Evolutionary conservation across 2,888 invertebrate genomes (phyloP), one percentile per base, ranked within the genome.

Genomic region (Pomacea canaliculata): DNA sequence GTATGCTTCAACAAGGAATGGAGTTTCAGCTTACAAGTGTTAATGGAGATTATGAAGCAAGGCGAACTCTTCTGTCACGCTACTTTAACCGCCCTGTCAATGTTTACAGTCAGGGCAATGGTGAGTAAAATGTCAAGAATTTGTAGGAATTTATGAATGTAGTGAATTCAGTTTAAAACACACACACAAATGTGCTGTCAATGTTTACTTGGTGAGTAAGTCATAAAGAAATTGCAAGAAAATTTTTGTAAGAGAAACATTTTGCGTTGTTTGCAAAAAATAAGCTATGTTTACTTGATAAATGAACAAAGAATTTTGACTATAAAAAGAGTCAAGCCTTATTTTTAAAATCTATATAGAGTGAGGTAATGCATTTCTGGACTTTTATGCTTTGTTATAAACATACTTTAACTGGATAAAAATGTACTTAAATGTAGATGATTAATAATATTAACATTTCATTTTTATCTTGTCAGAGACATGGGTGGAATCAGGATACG

Each of bases 401-500:
- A 23, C 23, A 23, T 23, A 0, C 23, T 23, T 23, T 23, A 23
- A 23, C 23, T 23, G 23, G 23, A 23, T 23, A 23, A 23, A 23
- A 23, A 23, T 23, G 23, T 23, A 23, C 23, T 16, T 65, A 27
- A 63, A 8, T 63, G 5, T 63, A 5, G 5, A 23, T 27, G 13
- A 7, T 18, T 67, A 5, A 37, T 37, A 37, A 37, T 5, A 37
- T 5, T 3, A 37, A 37, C 37, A 1, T 37, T 37, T 37, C 5
- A 5, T 3, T 5, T 37, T 5, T 37, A 5, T 37, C 37, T 1
- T 37, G 3, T 37, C 81, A 87, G 95, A 95, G 0, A 92, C 97
- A 85, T 96, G 96, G 0, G 96, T 97, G 0, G 97, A 97, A 91
- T 97, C 96, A 1, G 96, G 96, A 19, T 97, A 97, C 27, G 97